Conservation (phyloP, 2,797 vertebrate species). For the Fringilla coelebs region DNA sequence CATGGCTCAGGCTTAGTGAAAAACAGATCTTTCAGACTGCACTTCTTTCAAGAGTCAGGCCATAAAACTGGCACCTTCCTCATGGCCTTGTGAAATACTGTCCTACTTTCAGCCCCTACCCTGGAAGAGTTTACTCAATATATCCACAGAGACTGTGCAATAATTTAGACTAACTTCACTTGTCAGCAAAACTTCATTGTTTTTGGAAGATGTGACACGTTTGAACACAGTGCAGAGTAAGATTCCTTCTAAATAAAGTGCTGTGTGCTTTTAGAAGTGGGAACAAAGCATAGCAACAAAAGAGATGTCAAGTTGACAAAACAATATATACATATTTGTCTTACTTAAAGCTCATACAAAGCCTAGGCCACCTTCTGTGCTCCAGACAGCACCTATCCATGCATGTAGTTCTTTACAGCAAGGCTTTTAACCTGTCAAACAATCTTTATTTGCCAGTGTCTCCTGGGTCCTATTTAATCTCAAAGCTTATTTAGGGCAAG, state of each 20-base stretch:
- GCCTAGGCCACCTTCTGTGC: neutral
- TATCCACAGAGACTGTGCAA: neutral
- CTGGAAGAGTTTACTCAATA: neutral
- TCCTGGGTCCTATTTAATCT: neutral
- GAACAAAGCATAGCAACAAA: neutral
- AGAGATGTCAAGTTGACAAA: neutral
- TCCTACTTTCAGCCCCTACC: neutral
- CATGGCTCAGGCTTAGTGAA: neutral
- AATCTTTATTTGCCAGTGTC: neutral
- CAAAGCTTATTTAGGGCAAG: neutral
- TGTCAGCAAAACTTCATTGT: neutral
- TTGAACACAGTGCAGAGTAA: neutral
- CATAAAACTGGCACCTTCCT: constrained; percentile 16
- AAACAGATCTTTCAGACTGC: neutral
- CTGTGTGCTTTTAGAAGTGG: neutral
- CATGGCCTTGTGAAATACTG: neutral
- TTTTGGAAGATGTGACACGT: constrained; percentile 11
- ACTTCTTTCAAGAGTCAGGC: neutral
- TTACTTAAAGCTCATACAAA: constrained; percentile 14
- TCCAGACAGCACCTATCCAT: neutral
- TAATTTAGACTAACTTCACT: neutral
- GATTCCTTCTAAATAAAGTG: neutral
- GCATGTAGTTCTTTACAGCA: neutral
- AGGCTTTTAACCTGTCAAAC: constrained; percentile 24
- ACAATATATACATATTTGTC: neutral